These are phyloP conservation scores for Eulimnadia texana DNA, from an alignment of 1,140 invertebrate genomes.

Conservation along the genomic window DNA sequence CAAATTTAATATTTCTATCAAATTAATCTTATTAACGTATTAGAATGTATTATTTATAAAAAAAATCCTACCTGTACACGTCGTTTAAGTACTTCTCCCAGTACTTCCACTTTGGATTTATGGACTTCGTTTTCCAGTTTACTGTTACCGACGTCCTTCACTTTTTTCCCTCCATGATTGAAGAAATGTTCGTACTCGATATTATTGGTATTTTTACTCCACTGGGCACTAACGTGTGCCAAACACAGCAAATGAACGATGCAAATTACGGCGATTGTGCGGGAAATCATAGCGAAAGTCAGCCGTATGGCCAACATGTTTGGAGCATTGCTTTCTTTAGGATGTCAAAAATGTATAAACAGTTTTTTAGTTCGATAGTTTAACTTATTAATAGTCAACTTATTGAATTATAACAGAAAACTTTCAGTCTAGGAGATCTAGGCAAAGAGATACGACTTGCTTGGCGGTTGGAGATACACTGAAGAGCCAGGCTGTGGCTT, in stretches of 20 bases:
- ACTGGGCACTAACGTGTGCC: not conserved
- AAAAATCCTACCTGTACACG: constrained; percentile 33
- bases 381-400: too few species aligned
- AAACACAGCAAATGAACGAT: not conserved
- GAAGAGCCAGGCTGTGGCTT: too few species aligned
- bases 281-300: not conserved
- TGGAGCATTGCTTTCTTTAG: not conserved
- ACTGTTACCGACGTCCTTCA: constrained; percentile 20
- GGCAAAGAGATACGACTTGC: not conserved
- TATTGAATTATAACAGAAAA: too few species aligned
- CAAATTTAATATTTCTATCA: too few species aligned
- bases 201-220: not conserved
- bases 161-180: constrained; percentile 24
- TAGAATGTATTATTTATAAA: too few species aligned
- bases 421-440: not conserved
- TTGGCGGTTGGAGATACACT: not conserved
- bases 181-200: constrained; percentile 21
- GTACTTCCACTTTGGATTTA: constrained; percentile 39
- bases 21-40: too few species aligned
- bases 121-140: constrained; percentile 25
- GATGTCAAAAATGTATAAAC: too few species aligned
- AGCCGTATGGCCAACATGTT: not conserved
- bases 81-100: constrained; percentile 38
- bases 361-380: too few species aligned
- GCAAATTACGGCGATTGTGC: too few species aligned